Evolutionary conservation across 2,113 vertebrate genomes (phyloP).

Genomic region (Pristiophorus japonicus): DNA sequence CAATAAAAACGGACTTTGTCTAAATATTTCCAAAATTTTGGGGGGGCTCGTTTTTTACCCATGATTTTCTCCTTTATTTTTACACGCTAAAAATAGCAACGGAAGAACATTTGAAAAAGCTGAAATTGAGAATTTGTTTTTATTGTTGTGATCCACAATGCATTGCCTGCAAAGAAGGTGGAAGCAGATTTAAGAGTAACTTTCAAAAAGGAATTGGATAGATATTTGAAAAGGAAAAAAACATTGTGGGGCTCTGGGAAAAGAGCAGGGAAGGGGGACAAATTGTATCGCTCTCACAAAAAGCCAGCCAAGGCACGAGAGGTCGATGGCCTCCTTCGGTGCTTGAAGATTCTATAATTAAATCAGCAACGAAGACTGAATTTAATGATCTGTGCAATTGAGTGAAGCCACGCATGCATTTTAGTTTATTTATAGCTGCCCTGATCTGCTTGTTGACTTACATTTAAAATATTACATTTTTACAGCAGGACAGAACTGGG

Average conservation of each 20-base stretch:
- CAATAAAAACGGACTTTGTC: neutral
- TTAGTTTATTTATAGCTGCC: neutral
- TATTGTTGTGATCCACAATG: neutral
- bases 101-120: neutral
- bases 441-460: neutral
- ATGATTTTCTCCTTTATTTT: neutral
- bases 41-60: neutral
- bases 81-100: neutral
- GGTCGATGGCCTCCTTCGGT: neutral
- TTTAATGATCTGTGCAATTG: neutral
- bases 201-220: conserved; percentile 18
- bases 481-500: neutral
- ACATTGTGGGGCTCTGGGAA: neutral
- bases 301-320: neutral
- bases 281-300: neutral
- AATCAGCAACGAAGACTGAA: neutral
- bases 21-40: neutral
- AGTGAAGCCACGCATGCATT: neutral
- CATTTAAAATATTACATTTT: neutral
- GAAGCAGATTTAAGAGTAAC: neutral
- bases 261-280: neutral
- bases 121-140: neutral
- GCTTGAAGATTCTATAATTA: neutral
- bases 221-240: neutral
- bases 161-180: neutral